Base-by-base conservation (phyloP, 2,888 invertebrate genomes). In the Leucophora obtusa region DNA sequence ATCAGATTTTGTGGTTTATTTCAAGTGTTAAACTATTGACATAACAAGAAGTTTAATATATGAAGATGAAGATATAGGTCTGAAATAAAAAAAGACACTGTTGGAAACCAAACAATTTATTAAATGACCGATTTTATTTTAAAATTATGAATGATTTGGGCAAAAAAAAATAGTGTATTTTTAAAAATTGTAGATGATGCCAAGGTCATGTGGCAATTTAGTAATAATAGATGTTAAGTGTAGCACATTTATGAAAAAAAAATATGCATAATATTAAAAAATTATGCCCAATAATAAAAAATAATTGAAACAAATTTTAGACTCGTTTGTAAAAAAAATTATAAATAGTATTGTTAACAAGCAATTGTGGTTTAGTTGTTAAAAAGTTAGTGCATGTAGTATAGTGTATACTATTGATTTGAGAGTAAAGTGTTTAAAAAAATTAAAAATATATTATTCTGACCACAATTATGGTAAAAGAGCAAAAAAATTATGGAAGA, bases 301-400 rank as follows among this genome's bases (percentile, higher is more conserved):
- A 3, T 24, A 24, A 24, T n/a, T n/a, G n/a, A n/a, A n/a, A n/a
- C n/a, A n/a, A n/a, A n/a, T n/a, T n/a, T n/a, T n/a, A n/a, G n/a
- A n/a, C n/a, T n/a, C n/a, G n/a, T n/a, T n/a, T n/a, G 21, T 21
- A 11, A 9, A 68, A 56, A 78, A 9, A 68, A 51, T 72, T 78
- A 78, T 78, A 78, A 78, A 78, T 72, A 78, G 72, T 18, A 68
- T 72, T 58, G 72, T 51, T 72, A 18, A 17, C 60, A 18, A 62
- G 43, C 50, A 78, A 68, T 72, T 72, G 62, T 62, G 68, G 68
- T 72, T 78, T 78, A 78, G 78, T 78, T 72, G 68, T 51, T 68
- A 68, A 68, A 54, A 68, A 62, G 15, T 38, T n/a, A 28, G 51
- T 66, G 56, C 68, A n/a, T n/a, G n/a, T n/a, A n/a, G n/a, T n/a